A percentile compares a stretch with the other conserved stretches of the same genome.
Conservation (phyloP, 2,113 vertebrate genomes). For the Aspiorhynchus laticeps region DNA sequence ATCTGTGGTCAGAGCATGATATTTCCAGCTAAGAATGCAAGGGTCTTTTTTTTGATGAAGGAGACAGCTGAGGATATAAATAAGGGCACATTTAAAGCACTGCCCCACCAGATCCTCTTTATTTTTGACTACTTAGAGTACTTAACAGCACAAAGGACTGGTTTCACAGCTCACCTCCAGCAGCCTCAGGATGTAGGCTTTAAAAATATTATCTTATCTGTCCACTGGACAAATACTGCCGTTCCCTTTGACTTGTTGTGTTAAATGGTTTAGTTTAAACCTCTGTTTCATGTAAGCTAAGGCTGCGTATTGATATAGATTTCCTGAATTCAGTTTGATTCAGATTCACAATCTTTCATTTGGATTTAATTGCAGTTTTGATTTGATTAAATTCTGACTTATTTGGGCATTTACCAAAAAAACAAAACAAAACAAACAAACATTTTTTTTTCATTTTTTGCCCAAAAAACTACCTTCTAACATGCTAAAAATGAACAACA, state of each 20-base stretch:
- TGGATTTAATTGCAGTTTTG: background rate
- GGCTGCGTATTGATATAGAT: background rate
- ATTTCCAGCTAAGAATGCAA: constrained; percentile 80
- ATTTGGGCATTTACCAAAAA: background rate
- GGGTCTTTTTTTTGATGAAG: constrained; percentile 72
- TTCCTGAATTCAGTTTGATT: background rate
- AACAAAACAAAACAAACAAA: too few species aligned
- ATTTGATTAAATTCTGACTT: background rate
- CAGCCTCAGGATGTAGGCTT: constrained; percentile 3
- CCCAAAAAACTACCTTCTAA: background rate
- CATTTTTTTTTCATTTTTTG: too few species aligned
- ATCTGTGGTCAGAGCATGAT: constrained; percentile 77
- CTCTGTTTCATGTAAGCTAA: background rate
- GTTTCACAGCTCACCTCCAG: constrained; percentile 62
- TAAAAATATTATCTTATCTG: background rate
- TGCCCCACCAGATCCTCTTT: constrained; percentile 71
- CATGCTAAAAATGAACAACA: background rate
- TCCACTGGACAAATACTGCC: background rate
- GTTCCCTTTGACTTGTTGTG: background rate
- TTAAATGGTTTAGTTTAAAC: background rate
- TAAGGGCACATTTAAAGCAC: constrained; percentile 77
- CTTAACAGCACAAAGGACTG: constrained; percentile 61
- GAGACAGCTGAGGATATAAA: constrained; percentile 84
- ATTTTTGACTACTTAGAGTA: constrained; percentile 65
- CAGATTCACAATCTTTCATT: background rate